Evolutionary conservation across 2,888 invertebrate species (phyloP).

Genomic region (Hoplodrina blanda): DNA sequence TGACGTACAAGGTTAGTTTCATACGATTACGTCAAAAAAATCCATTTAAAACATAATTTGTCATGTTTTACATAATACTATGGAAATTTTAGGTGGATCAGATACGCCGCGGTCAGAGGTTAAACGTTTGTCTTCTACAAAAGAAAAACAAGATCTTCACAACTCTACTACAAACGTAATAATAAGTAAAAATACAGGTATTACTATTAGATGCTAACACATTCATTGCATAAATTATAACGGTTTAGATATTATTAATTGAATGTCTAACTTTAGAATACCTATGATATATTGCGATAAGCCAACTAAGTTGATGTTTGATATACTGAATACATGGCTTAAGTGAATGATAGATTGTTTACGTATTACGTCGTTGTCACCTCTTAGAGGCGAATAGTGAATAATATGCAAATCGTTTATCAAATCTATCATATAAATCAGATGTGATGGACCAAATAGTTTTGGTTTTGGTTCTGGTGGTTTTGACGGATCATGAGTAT

Average conservation of each 20-base stretch:
- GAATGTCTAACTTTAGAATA: conserved; percentile 16
- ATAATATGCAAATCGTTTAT: conserved; percentile 24
- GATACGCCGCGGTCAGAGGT: conserved; percentile 46
- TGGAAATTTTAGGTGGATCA: conserved; percentile 48
- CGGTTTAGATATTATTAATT: conserved; percentile 24
- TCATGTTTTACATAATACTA: conserved; percentile 46
- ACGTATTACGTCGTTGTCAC: conserved; percentile 9
- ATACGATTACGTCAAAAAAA: conserved; percentile 37
- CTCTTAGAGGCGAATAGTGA: background rate
- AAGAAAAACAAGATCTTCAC: conserved; percentile 35
- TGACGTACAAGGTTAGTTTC: conserved; percentile 54
- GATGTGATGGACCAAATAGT: conserved; percentile 2
- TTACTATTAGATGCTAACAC: conserved; percentile 5
- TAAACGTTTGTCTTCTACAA: conserved; percentile 23
- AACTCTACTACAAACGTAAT: conserved; percentile 20
- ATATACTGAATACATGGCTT: conserved; percentile 11
- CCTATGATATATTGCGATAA: conserved; percentile 14
- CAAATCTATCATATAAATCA: background rate
- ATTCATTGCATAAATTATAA: conserved; percentile 29
- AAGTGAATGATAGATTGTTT: conserved; percentile 13
- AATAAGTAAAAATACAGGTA: conserved; percentile 6
- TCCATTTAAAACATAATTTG: conserved; percentile 17
- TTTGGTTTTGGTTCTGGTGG: too few relatives aligned
- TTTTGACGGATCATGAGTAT: too few relatives aligned
- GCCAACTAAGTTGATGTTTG: conserved; percentile 6